Base-by-base conservation (phyloP, 1,140 invertebrate genomes). In the Helicorthomorpha holstii region DNA sequence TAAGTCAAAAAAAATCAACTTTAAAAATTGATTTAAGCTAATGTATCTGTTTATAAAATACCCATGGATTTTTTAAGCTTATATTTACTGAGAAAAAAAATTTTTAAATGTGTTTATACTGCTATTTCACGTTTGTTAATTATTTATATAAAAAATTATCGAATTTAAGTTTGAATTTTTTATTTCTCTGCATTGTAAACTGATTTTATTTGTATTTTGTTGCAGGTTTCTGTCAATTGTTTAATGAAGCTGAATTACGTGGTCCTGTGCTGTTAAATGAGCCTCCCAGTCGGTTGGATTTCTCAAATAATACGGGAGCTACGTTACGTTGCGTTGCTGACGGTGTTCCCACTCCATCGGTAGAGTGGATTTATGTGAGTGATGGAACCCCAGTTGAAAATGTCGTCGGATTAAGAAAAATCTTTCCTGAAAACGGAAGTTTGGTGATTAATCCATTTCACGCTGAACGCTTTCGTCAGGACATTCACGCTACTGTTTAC, bases 241-340 rank as follows among this genome's bases (percentile, higher is more conserved):
- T 34, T 34, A 16, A 34, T 7, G 43, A 10, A 38, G n/a, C 34
- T 38, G 34, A 45, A 19, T 23, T 23, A 4, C 4, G 53, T n/a
- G 90, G 89, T 61, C 90, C 88, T 7, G 83, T 91, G 48, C 93
- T 94, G 69, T 77, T 90, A 50, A 83, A 82, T 59, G 90, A 92
- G 74, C 90, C 89, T 23, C 83, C 84, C 54, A 88, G 85, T 67
- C 78, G 83, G 58, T 78, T 94, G 43, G 87, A 91, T 65, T 94
- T 94, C 69, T 88, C 85, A 52, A 95, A 95, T 66, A 90, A 85
- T 47, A 91, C 87, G 26, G 91, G 90, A 59, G 83, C 88, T 52
- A 80, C 84, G 55, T 84, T 96, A 44, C 85, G 90, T 67, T 74
- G 72, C 51, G 59, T 64, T 19, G 69, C 69, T 2, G 64, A 63